phyloP scores from a whole-genome alignment of 2,888 invertebrate genomes.

The Sminthurides aquaticus region DNA sequence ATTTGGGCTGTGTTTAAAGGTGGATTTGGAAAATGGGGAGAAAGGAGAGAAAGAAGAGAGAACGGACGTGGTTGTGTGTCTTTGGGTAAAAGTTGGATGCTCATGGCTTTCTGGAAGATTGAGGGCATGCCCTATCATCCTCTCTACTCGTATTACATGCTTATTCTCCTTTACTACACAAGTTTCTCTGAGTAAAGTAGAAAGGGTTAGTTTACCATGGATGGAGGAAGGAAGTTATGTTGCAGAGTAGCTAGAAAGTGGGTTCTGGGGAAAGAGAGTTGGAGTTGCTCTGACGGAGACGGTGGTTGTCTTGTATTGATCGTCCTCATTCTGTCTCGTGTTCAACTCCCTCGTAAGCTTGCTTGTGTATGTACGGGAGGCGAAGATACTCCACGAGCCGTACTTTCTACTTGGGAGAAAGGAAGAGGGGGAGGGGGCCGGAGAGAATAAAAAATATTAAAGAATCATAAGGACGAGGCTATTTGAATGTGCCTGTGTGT shows the following conservation, averaged over 20 bases:
- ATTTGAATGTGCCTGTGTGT: background rate
- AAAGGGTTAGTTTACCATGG: background rate
- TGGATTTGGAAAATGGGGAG: too few species aligned
- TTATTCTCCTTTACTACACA: background rate
- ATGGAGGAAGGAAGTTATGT: too few species aligned
- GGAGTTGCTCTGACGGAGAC: slow-evolving; percentile 26
- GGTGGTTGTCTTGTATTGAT: slow-evolving; percentile 29
- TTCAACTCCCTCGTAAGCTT: background rate
- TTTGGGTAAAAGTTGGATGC: too few species aligned
- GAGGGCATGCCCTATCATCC: background rate
- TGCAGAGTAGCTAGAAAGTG: too few species aligned
- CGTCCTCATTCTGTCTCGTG: slow-evolving; percentile 22
- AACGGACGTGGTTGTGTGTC: too few species aligned
- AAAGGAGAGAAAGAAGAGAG: too few species aligned
- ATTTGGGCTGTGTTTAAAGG: too few species aligned
- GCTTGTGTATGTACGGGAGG: too few species aligned
- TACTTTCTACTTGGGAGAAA: background rate
- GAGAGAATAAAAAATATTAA: background rate
- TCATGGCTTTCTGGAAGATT: too few species aligned
- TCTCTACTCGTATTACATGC: background rate
- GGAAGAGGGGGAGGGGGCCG: too few species aligned
- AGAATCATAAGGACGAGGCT: background rate
- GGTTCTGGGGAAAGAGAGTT: background rate
- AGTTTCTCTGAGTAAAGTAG: background rate
- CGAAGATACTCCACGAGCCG: too few species aligned